These are phyloP conservation scores for Tetragonula clypearis DNA, from an alignment of 1,140 invertebrate genomes.

Conservation along the genomic window DNA sequence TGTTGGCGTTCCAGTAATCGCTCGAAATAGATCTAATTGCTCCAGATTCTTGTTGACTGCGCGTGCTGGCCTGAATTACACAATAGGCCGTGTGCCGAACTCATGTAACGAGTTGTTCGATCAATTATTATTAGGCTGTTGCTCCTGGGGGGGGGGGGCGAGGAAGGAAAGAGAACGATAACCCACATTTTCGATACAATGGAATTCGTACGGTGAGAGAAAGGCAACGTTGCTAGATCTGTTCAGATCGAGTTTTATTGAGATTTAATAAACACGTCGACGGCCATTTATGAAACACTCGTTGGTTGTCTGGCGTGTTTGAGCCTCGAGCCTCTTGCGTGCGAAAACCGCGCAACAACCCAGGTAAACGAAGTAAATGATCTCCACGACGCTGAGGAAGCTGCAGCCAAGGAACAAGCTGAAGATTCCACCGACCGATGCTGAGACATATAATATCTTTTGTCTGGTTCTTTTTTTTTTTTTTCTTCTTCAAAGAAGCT, in stretches of 20 bases:
- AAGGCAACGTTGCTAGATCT: neutral
- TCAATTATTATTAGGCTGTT: neutral
- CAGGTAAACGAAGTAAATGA: constrained; percentile 53
- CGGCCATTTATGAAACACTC: neutral
- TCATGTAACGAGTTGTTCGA: neutral
- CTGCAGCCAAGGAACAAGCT: constrained; percentile 63
- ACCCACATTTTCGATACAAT: neutral
- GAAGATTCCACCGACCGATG: constrained; percentile 63
- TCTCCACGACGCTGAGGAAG: constrained; percentile 58
- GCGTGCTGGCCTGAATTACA: neutral
- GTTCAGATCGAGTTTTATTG: neutral
- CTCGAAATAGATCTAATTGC: constrained; percentile 66
- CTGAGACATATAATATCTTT: constrained; percentile 37
- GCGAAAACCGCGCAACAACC: neutral
- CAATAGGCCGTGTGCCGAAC: constrained; percentile 14
- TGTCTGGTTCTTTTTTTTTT: no score
- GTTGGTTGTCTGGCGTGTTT: no score
- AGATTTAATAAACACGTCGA: neutral
- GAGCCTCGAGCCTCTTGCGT: neutral
- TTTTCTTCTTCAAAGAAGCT: no score
- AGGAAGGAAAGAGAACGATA: neutral
- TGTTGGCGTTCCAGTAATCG: constrained; percentile 59
- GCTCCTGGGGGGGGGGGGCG: no score
- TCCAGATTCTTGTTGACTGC: constrained; percentile 46
- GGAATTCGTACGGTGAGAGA: neutral